Conservation (phyloP, 2,888 invertebrate genomes). For the Nowickia ferox region DNA sequence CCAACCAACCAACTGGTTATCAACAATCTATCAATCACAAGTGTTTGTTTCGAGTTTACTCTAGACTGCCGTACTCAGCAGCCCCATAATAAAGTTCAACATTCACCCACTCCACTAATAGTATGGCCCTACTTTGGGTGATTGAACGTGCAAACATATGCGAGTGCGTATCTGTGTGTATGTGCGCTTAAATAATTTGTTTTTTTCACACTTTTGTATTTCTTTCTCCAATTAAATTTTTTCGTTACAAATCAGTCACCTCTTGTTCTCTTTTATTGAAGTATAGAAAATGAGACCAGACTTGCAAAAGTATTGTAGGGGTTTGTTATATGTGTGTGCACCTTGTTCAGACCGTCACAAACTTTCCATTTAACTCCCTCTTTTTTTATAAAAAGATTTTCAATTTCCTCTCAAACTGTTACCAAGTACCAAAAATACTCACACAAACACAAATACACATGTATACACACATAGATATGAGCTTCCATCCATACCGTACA, state of each 20-base stretch:
- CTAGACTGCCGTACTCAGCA: conserved; percentile 31
- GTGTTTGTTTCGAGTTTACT: conserved; percentile 49
- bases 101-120: conserved; percentile 7
- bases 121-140: conserved; percentile 47
- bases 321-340: conserved; percentile 35
- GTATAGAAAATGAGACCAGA: conserved; percentile 55
- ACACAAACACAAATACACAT: conserved; percentile 4
- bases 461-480: neutral
- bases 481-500: neutral
- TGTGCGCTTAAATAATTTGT: conserved; percentile 20
- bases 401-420: conserved; percentile 71
- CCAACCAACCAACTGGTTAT: conserved; percentile 34
- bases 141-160: conserved; percentile 9
- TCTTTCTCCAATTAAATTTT: conserved; percentile 65
- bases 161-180: neutral
- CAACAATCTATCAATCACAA: conserved; percentile 67
- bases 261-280: conserved; percentile 67
- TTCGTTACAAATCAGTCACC: conserved; percentile 64
- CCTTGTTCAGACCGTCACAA: conserved; percentile 10
- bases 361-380: conserved; percentile 15
- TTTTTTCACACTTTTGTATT: conserved; percentile 58
- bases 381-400: conserved; percentile 45
- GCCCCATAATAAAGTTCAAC: conserved; percentile 37
- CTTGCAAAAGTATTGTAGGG: conserved; percentile 41
- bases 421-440: conserved; percentile 57